Evolutionary conservation across 2,888 invertebrate genomes (phyloP).

Genomic region (Apomyelois bistriatella): DNA sequence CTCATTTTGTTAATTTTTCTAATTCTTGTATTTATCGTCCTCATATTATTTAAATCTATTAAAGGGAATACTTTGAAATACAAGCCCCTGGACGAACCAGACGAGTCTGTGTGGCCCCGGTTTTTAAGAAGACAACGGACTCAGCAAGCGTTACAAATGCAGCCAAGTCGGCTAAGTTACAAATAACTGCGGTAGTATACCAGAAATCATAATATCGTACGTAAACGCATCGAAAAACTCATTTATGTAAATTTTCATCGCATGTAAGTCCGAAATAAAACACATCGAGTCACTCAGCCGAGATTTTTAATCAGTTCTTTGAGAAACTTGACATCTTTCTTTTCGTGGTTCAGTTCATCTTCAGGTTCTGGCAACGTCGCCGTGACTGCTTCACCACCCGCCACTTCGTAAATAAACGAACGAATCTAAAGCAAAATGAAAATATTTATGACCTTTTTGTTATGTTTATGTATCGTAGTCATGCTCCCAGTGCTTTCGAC

Average conservation of each 20-base stretch:
- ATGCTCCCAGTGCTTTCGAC: too few species aligned
- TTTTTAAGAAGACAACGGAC: neutral
- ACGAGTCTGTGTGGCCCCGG: neutral
- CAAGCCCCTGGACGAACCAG: neutral
- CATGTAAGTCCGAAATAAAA: constrained; percentile 16
- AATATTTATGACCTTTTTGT: too few species aligned
- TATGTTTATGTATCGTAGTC: too few species aligned
- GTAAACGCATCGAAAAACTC: too few species aligned
- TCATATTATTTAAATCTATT: constrained; percentile 11
- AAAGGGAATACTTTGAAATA: neutral
- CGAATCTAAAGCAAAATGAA: constrained; percentile 37
- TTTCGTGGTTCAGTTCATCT: constrained; percentile 50
- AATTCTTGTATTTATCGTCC: constrained; percentile 19
- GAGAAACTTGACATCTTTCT: constrained; percentile 55
- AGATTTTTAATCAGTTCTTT: constrained; percentile 70
- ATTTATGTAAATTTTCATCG: too few species aligned
- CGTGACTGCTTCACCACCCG: constrained; percentile 32
- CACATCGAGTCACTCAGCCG: constrained; percentile 36
- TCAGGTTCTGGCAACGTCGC: constrained; percentile 29
- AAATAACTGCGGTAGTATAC: too few species aligned
- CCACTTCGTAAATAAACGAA: constrained; percentile 46
- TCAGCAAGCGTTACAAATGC: neutral
- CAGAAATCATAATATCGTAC: too few species aligned
- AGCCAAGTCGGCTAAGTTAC: neutral
- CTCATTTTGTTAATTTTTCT: constrained; percentile 27